Conservation (phyloP, 2,888 invertebrate genomes). For the Muschampia plurimacula region DNA sequence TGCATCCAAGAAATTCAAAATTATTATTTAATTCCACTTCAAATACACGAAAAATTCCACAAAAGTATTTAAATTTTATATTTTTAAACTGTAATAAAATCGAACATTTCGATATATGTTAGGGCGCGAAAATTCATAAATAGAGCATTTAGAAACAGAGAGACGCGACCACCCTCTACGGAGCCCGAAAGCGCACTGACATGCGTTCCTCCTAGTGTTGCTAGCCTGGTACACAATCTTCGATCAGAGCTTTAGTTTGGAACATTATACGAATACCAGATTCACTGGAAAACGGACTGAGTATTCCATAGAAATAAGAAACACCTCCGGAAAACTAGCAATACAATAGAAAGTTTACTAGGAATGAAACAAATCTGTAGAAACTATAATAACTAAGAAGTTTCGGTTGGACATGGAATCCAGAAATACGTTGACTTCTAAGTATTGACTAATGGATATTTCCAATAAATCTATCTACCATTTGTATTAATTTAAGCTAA, state of each 20-base stretch:
- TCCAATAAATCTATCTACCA: no score
- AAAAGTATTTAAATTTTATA: not conserved
- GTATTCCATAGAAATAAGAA: not conserved
- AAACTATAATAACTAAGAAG: no score
- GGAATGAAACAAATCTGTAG: no score
- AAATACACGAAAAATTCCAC: not conserved
- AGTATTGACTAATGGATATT: no score
- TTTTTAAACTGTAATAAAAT: not conserved
- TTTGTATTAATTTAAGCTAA: no score
- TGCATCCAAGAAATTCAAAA: not conserved
- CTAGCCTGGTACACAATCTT: not conserved
- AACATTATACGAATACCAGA: no score
- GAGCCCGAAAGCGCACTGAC: conserved; percentile 1
- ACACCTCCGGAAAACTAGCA: no score
- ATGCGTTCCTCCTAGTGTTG: conserved; percentile 4
- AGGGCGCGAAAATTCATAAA: conserved; percentile 5
- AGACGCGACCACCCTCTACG: not conserved
- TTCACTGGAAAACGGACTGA: not conserved
- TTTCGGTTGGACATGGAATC: no score
- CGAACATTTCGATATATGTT: not conserved
- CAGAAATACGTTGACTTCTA: no score
- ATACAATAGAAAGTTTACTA: no score
- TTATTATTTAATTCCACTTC: not conserved
- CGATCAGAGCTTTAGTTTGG: not conserved
- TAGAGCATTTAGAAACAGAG: not conserved